A percentile compares a stretch with the other conserved stretches of the same genome.
Conservation (phyloP, 2,888 invertebrate genomes). For the Choristoneura rosaceana region DNA sequence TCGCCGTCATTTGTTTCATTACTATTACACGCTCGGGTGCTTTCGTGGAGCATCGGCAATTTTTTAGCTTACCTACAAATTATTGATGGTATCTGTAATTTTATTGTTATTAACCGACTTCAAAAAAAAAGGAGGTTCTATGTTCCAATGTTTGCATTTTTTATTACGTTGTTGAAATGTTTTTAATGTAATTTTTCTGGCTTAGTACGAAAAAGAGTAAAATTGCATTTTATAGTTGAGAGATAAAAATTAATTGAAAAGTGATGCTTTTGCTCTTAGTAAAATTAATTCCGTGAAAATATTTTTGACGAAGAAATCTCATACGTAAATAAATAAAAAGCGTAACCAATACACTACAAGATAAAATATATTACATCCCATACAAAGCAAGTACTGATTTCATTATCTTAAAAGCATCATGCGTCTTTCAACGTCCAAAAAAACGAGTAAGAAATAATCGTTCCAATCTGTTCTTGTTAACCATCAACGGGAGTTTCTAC, state of each 20-base stretch:
- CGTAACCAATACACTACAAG: slow-evolving; percentile 16
- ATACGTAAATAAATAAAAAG: slow-evolving; percentile 13
- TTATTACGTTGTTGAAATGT: too few species aligned
- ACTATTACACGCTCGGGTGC: slow-evolving; percentile 35
- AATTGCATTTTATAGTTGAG: not conserved
- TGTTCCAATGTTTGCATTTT: too few species aligned
- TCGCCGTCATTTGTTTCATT: slow-evolving; percentile 37
- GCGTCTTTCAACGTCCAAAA: slow-evolving; percentile 37
- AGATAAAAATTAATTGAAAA: not conserved
- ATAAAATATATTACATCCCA: slow-evolving; percentile 37
- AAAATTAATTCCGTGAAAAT: not conserved
- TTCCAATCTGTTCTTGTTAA: slow-evolving; percentile 37
- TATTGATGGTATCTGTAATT: not conserved
- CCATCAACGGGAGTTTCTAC: slow-evolving; percentile 32
- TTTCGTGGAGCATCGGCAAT: slow-evolving; percentile 5
- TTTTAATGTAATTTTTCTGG: too few species aligned
- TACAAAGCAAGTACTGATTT: slow-evolving; percentile 41
- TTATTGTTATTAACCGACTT: not conserved
- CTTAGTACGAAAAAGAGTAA: not conserved
- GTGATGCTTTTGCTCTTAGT: not conserved
- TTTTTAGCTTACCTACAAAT: slow-evolving; percentile 2
- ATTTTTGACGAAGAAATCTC: not conserved
- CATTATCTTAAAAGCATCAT: slow-evolving; percentile 43
- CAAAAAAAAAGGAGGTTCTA: too few species aligned
- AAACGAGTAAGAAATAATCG: slow-evolving; percentile 36